Percentiles rank a stretch among this genome's conserved stretches.
These are phyloP conservation scores for Diorhabda carinulata DNA, from an alignment of 1,140 invertebrate genomes.

Conservation along the genomic window DNA sequence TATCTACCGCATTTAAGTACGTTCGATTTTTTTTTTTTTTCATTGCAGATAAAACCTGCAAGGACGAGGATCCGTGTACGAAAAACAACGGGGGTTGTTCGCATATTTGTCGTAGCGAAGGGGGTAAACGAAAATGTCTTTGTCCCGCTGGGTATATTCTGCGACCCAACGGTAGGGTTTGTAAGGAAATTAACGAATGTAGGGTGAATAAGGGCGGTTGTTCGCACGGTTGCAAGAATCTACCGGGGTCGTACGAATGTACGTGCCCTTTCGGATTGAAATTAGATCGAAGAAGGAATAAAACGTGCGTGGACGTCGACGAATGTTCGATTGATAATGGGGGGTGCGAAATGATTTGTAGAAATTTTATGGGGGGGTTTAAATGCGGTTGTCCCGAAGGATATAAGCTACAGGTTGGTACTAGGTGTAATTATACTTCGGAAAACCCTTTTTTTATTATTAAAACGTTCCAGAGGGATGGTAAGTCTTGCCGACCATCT, in stretches of 20 bases:
- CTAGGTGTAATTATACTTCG: background rate
- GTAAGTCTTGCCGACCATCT: conserved; percentile 24
- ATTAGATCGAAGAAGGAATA: conserved; percentile 47
- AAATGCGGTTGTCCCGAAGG: conserved; percentile 53
- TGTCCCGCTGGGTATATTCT: conserved; percentile 56
- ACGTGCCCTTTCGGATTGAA: conserved; percentile 53
- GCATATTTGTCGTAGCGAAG: conserved; percentile 53
- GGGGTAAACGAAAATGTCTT: conserved; percentile 51
- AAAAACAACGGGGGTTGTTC: conserved; percentile 62
- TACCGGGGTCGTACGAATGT: conserved; percentile 58
- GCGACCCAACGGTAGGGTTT: conserved; percentile 47
- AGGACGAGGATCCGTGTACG: conserved; percentile 37
- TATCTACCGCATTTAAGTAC: no score
- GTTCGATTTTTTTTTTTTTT: no score
- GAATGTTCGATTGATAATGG: conserved; percentile 57
- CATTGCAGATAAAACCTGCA: conserved; percentile 24
- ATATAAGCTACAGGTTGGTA: conserved; percentile 24
- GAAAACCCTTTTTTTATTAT: background rate
- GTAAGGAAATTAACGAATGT: conserved; percentile 68
- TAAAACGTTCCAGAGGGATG: conserved; percentile 17
- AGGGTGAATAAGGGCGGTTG: conserved; percentile 62
- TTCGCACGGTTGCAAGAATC: conserved; percentile 63
- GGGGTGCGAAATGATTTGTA: conserved; percentile 53
- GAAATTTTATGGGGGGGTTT: conserved; percentile 47
- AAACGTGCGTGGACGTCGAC: conserved; percentile 58